A percentile compares a stretch with the other conserved stretches of the same genome.
These are phyloP conservation scores for Zaprionus lachaisei DNA, from an alignment of 1,140 invertebrate genomes.

Conservation along the genomic window DNA sequence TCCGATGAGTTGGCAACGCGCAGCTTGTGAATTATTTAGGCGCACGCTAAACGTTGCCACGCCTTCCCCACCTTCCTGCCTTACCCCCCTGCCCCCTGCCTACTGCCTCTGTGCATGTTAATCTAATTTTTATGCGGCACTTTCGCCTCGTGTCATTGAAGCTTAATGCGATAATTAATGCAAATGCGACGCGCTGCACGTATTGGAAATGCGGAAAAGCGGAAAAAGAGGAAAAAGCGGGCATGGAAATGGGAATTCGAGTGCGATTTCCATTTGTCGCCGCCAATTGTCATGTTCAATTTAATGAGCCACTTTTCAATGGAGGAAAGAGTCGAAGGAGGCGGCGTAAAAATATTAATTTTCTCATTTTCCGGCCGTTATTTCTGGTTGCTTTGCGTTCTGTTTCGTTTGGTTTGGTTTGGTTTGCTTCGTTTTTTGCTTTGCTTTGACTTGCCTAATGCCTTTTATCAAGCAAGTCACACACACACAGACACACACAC, in stretches of 20 bases:
- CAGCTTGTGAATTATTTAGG: not conserved
- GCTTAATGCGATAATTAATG: conserved; percentile 31
- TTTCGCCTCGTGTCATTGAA: conserved; percentile 12
- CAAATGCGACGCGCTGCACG: conserved; percentile 12
- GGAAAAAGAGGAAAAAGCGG: not conserved
- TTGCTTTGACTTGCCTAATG: conserved; percentile 39
- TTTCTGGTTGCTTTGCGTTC: conserved; percentile 60
- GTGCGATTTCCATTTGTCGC: conserved; percentile 17
- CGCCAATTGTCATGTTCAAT: conserved; percentile 46
- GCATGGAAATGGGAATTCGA: not conserved
- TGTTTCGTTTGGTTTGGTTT: conserved; percentile 30
- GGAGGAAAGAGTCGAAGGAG: not conserved
- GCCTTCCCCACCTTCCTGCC: not conserved
- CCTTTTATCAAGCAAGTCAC: conserved; percentile 54
- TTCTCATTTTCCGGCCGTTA: conserved; percentile 68
- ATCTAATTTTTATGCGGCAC: conserved; percentile 1
- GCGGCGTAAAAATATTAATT: conserved; percentile 65
- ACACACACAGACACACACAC: not conserved
- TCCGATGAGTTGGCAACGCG: no score
- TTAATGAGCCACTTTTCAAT: conserved; percentile 43
- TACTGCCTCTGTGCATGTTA: not conserved
- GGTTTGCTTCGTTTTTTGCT: conserved; percentile 4
- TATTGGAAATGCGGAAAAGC: conserved; percentile 11
- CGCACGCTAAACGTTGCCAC: not conserved
- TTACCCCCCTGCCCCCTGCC: not conserved